Percentiles rank a stretch among this genome's conserved stretches.
Evolutionary conservation across 2,113 vertebrate genomes (phyloP).

Genomic region (Procavia capensis): DNA sequence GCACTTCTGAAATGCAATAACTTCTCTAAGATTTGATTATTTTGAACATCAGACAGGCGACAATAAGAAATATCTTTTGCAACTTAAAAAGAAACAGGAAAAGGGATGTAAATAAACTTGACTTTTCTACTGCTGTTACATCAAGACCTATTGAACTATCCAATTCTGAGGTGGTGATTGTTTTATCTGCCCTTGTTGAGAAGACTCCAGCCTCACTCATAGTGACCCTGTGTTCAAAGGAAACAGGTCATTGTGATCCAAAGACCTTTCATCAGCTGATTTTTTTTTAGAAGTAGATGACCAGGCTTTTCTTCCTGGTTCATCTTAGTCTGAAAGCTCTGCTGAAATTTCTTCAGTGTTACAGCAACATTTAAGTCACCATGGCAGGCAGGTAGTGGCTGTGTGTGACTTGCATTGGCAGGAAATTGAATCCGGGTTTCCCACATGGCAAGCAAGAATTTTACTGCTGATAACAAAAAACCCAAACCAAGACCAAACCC

Average conservation of each 20-base stretch:
- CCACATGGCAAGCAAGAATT: not conserved
- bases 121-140: not conserved
- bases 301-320: not conserved
- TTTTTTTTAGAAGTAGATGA: not conserved
- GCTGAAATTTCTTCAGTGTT: not conserved
- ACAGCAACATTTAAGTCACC: not conserved
- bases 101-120: not conserved
- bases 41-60: constrained; percentile 30
- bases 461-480: not conserved
- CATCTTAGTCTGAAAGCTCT: not conserved
- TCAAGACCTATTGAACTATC: not conserved
- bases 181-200: not conserved
- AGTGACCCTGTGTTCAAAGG: not conserved
- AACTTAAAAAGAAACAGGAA: not conserved
- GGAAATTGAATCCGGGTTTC: not conserved
- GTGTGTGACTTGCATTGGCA: not conserved
- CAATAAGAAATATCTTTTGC: constrained; percentile 23
- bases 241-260: not conserved
- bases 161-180: not conserved
- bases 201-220: not conserved
- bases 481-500: no score
- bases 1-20: not conserved
- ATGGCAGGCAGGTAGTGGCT: not conserved
- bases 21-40: constrained; percentile 53
- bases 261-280: not conserved